Percentiles rank a stretch among this genome's conserved stretches.
phyloP scores from a whole-genome alignment of 2,888 invertebrate species.

The Sesamia inferens region DNA sequence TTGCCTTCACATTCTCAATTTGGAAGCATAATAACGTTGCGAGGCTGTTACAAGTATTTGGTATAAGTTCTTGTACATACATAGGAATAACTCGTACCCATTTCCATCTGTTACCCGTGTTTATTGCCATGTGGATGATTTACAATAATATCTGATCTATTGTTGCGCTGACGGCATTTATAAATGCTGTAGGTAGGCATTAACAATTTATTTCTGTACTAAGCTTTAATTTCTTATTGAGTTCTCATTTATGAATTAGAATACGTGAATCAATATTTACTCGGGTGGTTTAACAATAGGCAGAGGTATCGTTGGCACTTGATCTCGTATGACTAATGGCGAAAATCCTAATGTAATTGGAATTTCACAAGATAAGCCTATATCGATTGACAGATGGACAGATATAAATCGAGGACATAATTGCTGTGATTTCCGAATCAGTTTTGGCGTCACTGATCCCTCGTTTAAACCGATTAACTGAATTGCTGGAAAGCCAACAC shows the following conservation, averaged over 20 bases:
- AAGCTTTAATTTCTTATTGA: constrained; percentile 17
- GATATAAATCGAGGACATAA: constrained; percentile 32
- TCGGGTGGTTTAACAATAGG: constrained; percentile 9
- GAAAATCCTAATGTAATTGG: constrained; percentile 45
- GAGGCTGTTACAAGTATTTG: not conserved
- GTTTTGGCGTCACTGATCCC: constrained; percentile 30
- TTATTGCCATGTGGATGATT: constrained; percentile 11
- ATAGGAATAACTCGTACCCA: not conserved
- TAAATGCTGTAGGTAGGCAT: not conserved
- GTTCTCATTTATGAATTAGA: constrained; percentile 1
- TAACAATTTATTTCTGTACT: constrained; percentile 13
- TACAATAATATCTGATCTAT: constrained; percentile 17
- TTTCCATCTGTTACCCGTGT: not conserved
- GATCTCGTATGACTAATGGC: constrained; percentile 37
- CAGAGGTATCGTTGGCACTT: constrained; percentile 23
- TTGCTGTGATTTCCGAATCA: constrained; percentile 32
- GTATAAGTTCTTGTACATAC: not conserved
- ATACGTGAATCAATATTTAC: constrained; percentile 9
- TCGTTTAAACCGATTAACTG: constrained; percentile 43
- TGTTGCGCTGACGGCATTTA: constrained; percentile 1
- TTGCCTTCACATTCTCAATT: not conserved
- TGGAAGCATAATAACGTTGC: not conserved
- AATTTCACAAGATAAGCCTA: constrained; percentile 42
- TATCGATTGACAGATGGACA: constrained; percentile 42
- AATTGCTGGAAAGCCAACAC: constrained; percentile 32